Conservation (phyloP, 2,888 invertebrate species). For the Hypolimnas misippus region DNA sequence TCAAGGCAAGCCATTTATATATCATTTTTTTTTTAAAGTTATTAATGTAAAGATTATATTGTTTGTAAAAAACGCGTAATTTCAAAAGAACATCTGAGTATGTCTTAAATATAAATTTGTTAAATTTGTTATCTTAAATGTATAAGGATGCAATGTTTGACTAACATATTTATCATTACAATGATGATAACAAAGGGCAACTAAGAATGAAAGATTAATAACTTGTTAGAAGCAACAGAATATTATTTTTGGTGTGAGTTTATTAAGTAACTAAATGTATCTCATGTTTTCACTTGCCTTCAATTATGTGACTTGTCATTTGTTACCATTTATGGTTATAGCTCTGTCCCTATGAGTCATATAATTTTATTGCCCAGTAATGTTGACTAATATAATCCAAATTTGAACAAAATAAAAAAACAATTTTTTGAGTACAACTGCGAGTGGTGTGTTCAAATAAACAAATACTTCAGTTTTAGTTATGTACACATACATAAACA, state of each 20-base stretch:
- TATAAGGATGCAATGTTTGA: slow-evolving; percentile 38
- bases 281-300: no score
- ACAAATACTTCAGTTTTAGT: no score
- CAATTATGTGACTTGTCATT: neutral
- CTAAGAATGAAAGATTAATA: slow-evolving; percentile 33
- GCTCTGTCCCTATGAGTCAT: no score
- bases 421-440: no score
- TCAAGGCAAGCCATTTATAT: no score
- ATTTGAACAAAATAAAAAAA: no score
- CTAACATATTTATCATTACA: slow-evolving; percentile 30
- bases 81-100: neutral
- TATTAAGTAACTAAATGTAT: neutral
- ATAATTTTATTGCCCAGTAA: no score
- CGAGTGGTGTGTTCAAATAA: no score
- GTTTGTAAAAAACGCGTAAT: neutral
- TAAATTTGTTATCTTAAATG: slow-evolving; percentile 27
- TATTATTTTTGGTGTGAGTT: neutral
- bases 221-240: neutral
- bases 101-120: neutral
- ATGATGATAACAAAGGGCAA: slow-evolving; percentile 44
- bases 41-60: neutral
- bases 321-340: no score
- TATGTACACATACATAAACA: no score
- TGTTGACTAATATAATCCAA: neutral
- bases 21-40: no score